These are phyloP conservation scores for Manis pentadactyla DNA, from an alignment of 2,797 vertebrate species.

Conservation along the genomic window DNA sequence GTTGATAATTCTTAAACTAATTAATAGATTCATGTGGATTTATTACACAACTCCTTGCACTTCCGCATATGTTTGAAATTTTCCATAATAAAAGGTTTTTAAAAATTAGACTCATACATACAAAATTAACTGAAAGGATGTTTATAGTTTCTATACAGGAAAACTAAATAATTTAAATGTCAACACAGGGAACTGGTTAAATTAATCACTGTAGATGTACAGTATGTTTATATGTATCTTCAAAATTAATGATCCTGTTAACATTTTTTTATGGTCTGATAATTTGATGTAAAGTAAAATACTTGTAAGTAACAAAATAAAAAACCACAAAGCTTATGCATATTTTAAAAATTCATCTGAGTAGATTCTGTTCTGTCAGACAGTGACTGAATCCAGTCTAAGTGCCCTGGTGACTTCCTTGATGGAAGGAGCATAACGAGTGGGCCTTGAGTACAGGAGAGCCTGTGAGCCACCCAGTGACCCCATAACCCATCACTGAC, in stretches of 20 bases:
- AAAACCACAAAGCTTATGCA: neutral
- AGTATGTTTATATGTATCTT: conserved; percentile 17
- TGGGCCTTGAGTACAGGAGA: too few relatives aligned
- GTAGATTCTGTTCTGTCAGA: neutral
- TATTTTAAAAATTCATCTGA: neutral
- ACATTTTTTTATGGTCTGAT: conserved; percentile 32
- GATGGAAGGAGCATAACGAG: neutral
- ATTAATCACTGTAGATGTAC: conserved; percentile 5
- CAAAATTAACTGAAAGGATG: conserved; percentile 51
- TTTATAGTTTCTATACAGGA: conserved; percentile 38
- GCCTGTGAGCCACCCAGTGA: too few relatives aligned
- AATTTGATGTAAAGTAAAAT: conserved; percentile 47
- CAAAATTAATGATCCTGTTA: neutral
- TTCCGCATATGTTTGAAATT: conserved; percentile 38
- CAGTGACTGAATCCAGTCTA: neutral
- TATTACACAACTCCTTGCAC: neutral
- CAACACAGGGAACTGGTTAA: conserved; percentile 51
- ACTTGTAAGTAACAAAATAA: conserved; percentile 27
- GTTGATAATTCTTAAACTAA: neutral
- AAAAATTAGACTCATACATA: conserved; percentile 39
- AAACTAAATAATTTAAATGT: conserved; percentile 46
- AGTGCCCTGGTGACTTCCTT: neutral
- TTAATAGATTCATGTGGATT: neutral
- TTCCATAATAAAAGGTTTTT: conserved; percentile 52
- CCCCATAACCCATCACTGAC: neutral